Base-by-base conservation (phyloP, 2,888 invertebrate genomes). In the Rhabditoides inermis region DNA sequence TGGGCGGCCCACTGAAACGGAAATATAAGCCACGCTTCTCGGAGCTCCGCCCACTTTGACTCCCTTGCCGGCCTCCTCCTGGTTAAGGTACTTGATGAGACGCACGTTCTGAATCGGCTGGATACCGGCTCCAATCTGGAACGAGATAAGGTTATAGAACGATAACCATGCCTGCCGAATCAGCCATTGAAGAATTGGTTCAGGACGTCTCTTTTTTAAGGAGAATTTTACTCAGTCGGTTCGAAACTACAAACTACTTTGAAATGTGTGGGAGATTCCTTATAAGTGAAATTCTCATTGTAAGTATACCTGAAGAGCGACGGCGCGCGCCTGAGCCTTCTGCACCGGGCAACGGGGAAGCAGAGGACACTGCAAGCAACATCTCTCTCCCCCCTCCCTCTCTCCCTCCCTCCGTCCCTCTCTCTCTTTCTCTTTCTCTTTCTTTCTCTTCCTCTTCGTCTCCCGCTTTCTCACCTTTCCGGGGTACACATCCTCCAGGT, bases 21-120 rank as follows among this genome's bases (percentile, higher is more conserved):
- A 15, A 28, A 3, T 5, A 32, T 12, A 22, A 2, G 35, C 23
- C 7, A 32, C 15, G 15, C 15, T 10, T 12, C 26, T 39, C 20
- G 7, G 7, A 39, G 26, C 18, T 7, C 12, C 5, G 2, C 22
- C n/a, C 37, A 65, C 65, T 61, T 63, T 50, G 36, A 39, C 49
- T 25, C 65, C 67, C 22, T 55, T 50, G n/a, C 62, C 65, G 1
- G 56, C 56, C 48, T 62, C 65, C 20, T 62, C 60, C 15, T 52
- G 52, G 47, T 68, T 68, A 44, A 69, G 55, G 26, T 87, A 84
- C 69, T 88, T 86, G 12, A 92, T 81, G 3, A 91, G 89, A 60
- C 85, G 84, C 40, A 90, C 81, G 80, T 95, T 95, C 79, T 95
- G 95, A 36, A 95, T 79, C 0, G 95, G 95, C 78, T 98, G 95